phyloP scores from a whole-genome alignment of 1,140 invertebrate genomes.

The Heliconius congener region DNA sequence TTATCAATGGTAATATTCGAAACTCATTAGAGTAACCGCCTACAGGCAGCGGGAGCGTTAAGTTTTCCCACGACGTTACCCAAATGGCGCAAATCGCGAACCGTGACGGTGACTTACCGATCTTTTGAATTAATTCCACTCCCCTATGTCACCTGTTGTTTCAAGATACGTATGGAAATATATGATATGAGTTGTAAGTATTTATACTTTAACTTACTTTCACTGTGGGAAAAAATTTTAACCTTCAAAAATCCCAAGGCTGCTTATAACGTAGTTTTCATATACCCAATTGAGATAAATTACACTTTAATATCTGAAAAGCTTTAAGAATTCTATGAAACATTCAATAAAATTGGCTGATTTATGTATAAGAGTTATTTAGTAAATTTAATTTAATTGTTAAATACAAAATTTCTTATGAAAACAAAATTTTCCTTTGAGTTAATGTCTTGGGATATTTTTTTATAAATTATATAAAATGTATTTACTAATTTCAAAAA shows the following conservation, averaged over 20 bases:
- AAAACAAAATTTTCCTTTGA: too few species aligned
- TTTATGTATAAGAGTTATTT: background rate
- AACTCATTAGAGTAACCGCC: conserved; percentile 11
- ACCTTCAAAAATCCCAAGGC: conserved; percentile 19
- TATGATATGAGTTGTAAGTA: conserved; percentile 3
- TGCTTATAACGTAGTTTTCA: background rate
- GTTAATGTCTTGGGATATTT: too few species aligned
- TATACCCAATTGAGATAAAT: background rate
- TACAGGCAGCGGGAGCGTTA: conserved; percentile 56
- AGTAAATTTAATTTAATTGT: too few species aligned
- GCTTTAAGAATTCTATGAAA: background rate
- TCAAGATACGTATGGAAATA: conserved; percentile 17
- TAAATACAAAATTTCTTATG: too few species aligned
- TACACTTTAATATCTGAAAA: background rate
- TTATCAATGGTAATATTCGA: background rate
- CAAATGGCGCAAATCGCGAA: conserved; percentile 62
- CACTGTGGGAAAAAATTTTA: conserved; percentile 26
- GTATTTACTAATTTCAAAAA: too few species aligned
- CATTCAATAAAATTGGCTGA: background rate
- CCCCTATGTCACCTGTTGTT: conserved; percentile 65
- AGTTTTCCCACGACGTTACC: conserved; percentile 74
- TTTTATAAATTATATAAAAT: too few species aligned
- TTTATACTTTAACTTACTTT: conserved; percentile 26
- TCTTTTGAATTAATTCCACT: conserved; percentile 59
- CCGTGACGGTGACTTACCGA: conserved; percentile 78